phyloP scores from a whole-genome alignment of 2,888 invertebrate species.

The Eledone cirrhosa region DNA sequence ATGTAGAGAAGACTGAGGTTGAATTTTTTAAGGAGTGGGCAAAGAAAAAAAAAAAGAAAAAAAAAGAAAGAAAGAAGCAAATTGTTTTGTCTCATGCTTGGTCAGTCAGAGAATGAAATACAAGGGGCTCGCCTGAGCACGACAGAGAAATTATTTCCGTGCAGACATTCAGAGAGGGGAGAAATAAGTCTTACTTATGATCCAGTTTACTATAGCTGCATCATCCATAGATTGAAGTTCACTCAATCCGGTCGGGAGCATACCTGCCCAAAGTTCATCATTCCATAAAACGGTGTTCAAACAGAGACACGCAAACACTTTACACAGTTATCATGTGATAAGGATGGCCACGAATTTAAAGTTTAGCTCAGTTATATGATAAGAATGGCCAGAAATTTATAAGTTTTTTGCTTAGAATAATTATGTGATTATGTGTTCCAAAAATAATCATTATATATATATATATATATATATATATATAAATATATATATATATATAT shows the following conservation, averaged over 20 bases:
- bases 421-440: too few relatives aligned
- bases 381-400: too few relatives aligned
- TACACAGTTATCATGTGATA: slow-evolving; percentile 21
- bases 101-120: too few relatives aligned
- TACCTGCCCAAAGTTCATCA: slow-evolving; percentile 27
- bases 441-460: too few relatives aligned
- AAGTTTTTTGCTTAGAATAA: too few relatives aligned
- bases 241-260: slow-evolving; percentile 26
- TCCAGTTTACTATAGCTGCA: slow-evolving; percentile 28
- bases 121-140: slow-evolving; percentile 15
- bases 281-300: slow-evolving; percentile 26
- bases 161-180: slow-evolving; percentile 27
- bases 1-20: too few relatives aligned
- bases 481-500: too few relatives aligned
- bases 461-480: too few relatives aligned
- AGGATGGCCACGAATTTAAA: slow-evolving; percentile 15
- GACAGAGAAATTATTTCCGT: slow-evolving; percentile 25
- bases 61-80: neutral
- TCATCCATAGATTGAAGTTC: slow-evolving; percentile 28
- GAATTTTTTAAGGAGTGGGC: neutral
- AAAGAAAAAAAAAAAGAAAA: neutral
- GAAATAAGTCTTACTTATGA: slow-evolving; percentile 27
- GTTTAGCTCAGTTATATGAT: neutral
- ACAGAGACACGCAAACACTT: slow-evolving; percentile 24
- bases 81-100: too few relatives aligned